A percentile compares a stretch with the other conserved stretches of the same genome.
Conservation (phyloP, 2,888 invertebrate species). For the Lumbricus terrestris region DNA sequence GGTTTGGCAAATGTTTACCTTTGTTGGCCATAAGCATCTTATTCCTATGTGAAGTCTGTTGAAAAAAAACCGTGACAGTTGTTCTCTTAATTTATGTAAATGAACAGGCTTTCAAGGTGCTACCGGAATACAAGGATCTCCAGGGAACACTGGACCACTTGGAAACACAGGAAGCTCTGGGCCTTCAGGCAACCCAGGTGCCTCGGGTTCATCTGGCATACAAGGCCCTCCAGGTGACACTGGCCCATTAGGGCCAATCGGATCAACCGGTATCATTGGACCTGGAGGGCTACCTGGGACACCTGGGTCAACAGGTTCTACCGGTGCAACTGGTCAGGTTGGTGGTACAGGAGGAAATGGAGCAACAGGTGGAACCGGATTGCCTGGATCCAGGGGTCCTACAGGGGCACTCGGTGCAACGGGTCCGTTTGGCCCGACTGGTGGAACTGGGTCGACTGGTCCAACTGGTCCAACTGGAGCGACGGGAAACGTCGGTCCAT, state of each 20-base stretch:
- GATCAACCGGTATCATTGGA: not conserved
- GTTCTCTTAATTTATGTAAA: not conserved
- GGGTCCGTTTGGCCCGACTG: slow-evolving; percentile 25
- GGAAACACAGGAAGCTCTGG: slow-evolving; percentile 35
- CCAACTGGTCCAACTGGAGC: slow-evolving; percentile 33
- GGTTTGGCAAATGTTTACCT: too few species aligned
- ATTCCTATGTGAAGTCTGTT: not conserved
- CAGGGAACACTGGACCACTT: slow-evolving; percentile 69
- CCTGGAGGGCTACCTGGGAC: slow-evolving; percentile 62
- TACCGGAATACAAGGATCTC: slow-evolving; percentile 28
- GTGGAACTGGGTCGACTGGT: slow-evolving; percentile 35
- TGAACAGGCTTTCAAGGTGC: slow-evolving; percentile 23
- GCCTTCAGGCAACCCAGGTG: slow-evolving; percentile 28
- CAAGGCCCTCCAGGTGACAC: slow-evolving; percentile 32
- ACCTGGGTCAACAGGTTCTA: slow-evolving; percentile 31
- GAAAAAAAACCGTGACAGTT: not conserved
- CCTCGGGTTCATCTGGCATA: slow-evolving; percentile 28
- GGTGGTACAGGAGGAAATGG: slow-evolving; percentile 4
- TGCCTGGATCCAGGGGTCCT: slow-evolving; percentile 18
- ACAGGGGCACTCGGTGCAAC: slow-evolving; percentile 28
- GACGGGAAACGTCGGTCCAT: slow-evolving; percentile 33
- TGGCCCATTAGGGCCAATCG: slow-evolving; percentile 27
- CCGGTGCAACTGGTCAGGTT: not conserved
- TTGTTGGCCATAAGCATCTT: too few species aligned
- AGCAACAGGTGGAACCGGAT: slow-evolving; percentile 19